Evolutionary conservation across 2,888 invertebrate species (phyloP), one percentile per base, ranked within the genome.

Genomic region (Protophormia terraenovae): DNA sequence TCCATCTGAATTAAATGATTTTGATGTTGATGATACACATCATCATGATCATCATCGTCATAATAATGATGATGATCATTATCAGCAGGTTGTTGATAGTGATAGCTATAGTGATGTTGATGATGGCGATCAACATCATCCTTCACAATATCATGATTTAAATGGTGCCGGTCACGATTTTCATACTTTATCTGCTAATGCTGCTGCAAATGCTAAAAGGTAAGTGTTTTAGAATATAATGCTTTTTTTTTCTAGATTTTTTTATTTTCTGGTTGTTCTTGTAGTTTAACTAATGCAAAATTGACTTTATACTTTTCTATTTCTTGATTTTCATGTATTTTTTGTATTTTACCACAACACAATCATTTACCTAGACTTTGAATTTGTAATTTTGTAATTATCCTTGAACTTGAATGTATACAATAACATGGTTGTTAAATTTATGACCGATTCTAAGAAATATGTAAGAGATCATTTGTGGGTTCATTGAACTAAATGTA

Each of bases 131-230:
- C 67, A 85, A 12, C 62, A 85, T 55, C 78, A 82, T 67, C 67
- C 50, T 79, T 50, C 79, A 84, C 83, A 88, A 83, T 77, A 80
- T 75, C 87, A 87, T 76, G 83, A 86, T 75, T 75, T 87, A 77
- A 86, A 86, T 85, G 86, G 84, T 83, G 79, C 78, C 75, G 85
- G 82, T 82, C 82, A 85, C 85, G 85, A 85, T 82, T 85, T 82
- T 64, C 78, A 82, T 82, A 75, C 55, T 41, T 82, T 55, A 69
- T 22, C 78, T 71, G 53, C 35, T 64, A 71, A 89, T 89, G 87
- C 90, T 75, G 90, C 88, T 84, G 89, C 88, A 73, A 89, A 89
- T 87, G 89, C 91, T 67, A 89, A 89, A 86, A 90, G 90, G 90
- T 91, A 91, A 90, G 91, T 88, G 50, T 53, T 47, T 64, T 69